phyloP scores from a whole-genome alignment of 2,888 invertebrate genomes.

The Lordiphosa fenestrarum region DNA sequence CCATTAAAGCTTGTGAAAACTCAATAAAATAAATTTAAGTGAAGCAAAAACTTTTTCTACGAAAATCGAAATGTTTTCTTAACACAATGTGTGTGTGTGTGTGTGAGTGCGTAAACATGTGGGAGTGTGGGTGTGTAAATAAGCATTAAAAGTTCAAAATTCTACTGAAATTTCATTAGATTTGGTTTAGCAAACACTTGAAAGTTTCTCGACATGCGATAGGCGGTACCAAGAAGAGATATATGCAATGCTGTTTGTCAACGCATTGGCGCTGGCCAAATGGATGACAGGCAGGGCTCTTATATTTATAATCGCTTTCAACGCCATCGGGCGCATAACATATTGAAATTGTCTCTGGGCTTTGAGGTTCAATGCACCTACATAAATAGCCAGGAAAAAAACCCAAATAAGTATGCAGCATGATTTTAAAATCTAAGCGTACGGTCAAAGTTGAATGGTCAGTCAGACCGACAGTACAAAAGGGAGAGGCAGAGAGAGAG shows the following conservation, averaged over 20 bases:
- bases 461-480: not conserved
- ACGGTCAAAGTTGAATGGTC: slow-evolving; percentile 42
- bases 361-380: slow-evolving; percentile 25
- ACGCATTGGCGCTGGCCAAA: slow-evolving; percentile 3
- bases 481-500: not conserved
- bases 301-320: slow-evolving; percentile 34
- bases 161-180: slow-evolving; percentile 31
- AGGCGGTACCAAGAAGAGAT: not conserved
- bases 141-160: slow-evolving; percentile 31
- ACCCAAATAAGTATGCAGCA: slow-evolving; percentile 18
- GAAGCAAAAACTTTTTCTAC: slow-evolving; percentile 21
- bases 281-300: slow-evolving; percentile 6
- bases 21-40: slow-evolving; percentile 25
- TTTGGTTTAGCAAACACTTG: slow-evolving; percentile 20
- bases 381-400: not conserved
- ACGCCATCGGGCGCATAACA: slow-evolving; percentile 29
- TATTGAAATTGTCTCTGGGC: slow-evolving; percentile 33
- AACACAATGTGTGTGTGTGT: not conserved
- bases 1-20: slow-evolving; percentile 6
- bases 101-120: not conserved
- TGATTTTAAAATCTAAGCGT: slow-evolving; percentile 21
- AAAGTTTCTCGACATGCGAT: slow-evolving; percentile 28
- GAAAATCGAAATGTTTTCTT: slow-evolving; percentile 7
- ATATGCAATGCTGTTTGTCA: slow-evolving; percentile 11
- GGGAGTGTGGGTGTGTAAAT: not conserved